Conservation (phyloP, 2,888 invertebrate species). For the Xanthia icteritia region DNA sequence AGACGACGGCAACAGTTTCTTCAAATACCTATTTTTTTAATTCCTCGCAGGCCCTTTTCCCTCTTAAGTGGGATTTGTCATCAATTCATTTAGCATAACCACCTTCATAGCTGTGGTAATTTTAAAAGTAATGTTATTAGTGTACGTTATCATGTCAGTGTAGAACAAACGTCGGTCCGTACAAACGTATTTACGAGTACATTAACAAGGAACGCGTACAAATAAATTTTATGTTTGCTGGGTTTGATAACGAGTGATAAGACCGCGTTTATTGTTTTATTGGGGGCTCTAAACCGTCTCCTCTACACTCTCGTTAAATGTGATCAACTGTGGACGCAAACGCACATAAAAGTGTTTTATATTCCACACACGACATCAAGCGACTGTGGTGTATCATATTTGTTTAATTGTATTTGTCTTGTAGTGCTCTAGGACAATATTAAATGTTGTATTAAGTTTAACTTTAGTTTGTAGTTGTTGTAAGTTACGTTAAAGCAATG, state of each 20-base stretch:
- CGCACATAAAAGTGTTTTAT: slow-evolving; percentile 74
- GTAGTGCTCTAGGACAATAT: slow-evolving; percentile 26
- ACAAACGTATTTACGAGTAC: slow-evolving; percentile 82
- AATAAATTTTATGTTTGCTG: slow-evolving; percentile 87
- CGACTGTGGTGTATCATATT: slow-evolving; percentile 55
- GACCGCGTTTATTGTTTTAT: slow-evolving; percentile 88
- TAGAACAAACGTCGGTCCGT: slow-evolving; percentile 83
- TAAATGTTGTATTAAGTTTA: slow-evolving; percentile 20
- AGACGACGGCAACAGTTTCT: no score
- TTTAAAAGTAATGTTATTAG: slow-evolving; percentile 61
- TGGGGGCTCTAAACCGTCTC: slow-evolving; percentile 79
- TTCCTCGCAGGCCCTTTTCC: no score
- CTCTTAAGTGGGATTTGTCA: slow-evolving; percentile 18
- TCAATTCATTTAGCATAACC: slow-evolving; percentile 26
- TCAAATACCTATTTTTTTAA: no score
- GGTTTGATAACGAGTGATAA: slow-evolving; percentile 87
- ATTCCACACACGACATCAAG: slow-evolving; percentile 55
- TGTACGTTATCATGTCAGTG: slow-evolving; percentile 77
- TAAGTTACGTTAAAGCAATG: neutral
- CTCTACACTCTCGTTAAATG: slow-evolving; percentile 69
- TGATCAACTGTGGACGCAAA: slow-evolving; percentile 72
- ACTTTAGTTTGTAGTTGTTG: neutral
- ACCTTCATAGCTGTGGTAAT: slow-evolving; percentile 15
- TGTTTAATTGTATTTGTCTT: slow-evolving; percentile 57
- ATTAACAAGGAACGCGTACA: slow-evolving; percentile 79